A percentile compares a stretch with the other conserved stretches of the same genome.
Conservation (phyloP, 30 jellyfish, hydroid and myxozoan genomes). For the Sanderia malayensis region DNA sequence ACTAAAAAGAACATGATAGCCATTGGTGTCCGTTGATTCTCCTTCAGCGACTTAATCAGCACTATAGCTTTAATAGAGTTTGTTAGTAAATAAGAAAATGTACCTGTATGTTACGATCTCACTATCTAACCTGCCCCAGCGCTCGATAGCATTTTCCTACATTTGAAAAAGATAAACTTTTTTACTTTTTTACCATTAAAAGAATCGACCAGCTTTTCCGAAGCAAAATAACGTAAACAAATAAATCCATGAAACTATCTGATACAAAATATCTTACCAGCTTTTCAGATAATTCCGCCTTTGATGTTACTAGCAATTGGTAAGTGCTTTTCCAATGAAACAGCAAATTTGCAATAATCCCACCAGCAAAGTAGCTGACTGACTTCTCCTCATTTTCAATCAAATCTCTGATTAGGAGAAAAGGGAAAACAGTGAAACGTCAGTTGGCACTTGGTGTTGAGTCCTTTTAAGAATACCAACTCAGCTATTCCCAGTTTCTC, state of each 20-base stretch:
- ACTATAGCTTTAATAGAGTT: too few species aligned
- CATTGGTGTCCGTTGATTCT: too few species aligned
- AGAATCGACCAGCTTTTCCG: too few species aligned
- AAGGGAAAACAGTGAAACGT: too few species aligned
- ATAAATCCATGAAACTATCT: too few species aligned
- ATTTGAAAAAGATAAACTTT: background rate
- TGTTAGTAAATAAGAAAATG: background rate
- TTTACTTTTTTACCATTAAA: background rate
- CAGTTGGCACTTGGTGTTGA: too few species aligned
- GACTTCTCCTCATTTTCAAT: slow-evolving; percentile 69
- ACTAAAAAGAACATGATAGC: too few species aligned
- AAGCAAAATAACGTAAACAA: too few species aligned
- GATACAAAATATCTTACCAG: slow-evolving; percentile 50
- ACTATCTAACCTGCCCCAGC: slow-evolving; percentile 82
- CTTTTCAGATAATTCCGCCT: slow-evolving; percentile 51
- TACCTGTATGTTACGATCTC: slow-evolving; percentile 95
- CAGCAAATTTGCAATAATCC: slow-evolving; percentile 77
- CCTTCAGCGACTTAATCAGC: too few species aligned
- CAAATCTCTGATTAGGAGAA: slow-evolving; percentile 73
- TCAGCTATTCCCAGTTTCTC: too few species aligned
- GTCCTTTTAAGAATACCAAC: too few species aligned
- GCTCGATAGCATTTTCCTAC: slow-evolving; percentile 69
- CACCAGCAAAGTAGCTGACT: slow-evolving; percentile 95
- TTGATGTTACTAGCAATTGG: slow-evolving; percentile 39
- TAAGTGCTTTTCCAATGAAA: slow-evolving; percentile 58